Evolutionary conservation across 2,113 vertebrate genomes (phyloP), one percentile per base, ranked within the genome.

Genomic region (Albula goreensis): DNA sequence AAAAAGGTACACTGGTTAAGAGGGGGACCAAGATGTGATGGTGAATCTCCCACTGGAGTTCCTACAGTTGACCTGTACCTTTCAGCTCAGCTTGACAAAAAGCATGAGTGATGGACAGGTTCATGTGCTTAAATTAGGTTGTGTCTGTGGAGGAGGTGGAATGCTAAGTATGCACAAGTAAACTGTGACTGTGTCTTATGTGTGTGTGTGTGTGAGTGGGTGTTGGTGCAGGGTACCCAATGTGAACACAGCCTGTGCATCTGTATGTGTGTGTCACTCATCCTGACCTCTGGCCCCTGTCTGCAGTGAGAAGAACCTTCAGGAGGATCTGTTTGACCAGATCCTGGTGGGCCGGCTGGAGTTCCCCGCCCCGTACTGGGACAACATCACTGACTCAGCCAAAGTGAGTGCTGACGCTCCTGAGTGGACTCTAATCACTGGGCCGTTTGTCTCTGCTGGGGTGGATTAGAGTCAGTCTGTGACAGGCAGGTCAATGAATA

Each of bases 311-410:
- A 99, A 97, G 90, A 99, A 99, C 51, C 94, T 97, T 74, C 98
- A 99, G 93, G 98, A 99, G 93, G 98, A 99, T 86, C 92, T 99
- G 89, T 99, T 99, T 51, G 98, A 99, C 88, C 98, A 99, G 96
- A 99, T 99, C 92, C 94, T 99, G 85, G 93, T 96, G 82, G 98
- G 98, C 83, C 97, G 97, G 89, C 94, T 99, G 89, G 98, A 99
- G 89, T 99, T 99, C 86, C 98, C 98, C 0, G 97, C 98, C 77
- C 98, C 98, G 1, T 99, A 99, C 93, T 99, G 98, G 98, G 98
- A 99, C 93, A 95, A 94, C 89, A 96, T 99, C 94, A 97, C 97
- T 0, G 95, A 97, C 78, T 96, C 97, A 0, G 98, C 98, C 41
- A 99, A 99, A 97, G 97, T 97, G 93, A 25, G 85, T 48, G 50